Percentiles rank a stretch among this genome's conserved stretches.
phyloP scores from a whole-genome alignment of 2,888 invertebrate genomes.

The Acrobasis consociella region DNA sequence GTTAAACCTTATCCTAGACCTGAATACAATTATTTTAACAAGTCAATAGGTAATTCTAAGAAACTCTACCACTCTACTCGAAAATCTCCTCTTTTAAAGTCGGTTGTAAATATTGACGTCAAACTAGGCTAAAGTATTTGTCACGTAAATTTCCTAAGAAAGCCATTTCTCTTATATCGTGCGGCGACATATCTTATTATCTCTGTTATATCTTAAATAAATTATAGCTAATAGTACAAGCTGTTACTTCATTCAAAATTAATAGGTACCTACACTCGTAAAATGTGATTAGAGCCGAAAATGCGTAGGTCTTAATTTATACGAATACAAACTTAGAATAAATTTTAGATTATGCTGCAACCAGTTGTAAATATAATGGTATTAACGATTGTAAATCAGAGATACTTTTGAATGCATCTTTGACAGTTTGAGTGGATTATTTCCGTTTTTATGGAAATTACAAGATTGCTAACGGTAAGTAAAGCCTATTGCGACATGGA shows the following conservation, averaged over 20 bases:
- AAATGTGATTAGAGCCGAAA: conserved; percentile 6
- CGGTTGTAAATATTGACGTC: no score
- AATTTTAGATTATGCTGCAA: conserved; percentile 7
- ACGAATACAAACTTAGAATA: conserved; percentile 2
- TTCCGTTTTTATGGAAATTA: conserved; percentile 13
- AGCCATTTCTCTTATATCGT: neutral
- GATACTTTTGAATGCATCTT: conserved; percentile 3
- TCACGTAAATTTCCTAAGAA: neutral
- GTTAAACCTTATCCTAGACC: no score
- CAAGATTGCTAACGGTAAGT: neutral
- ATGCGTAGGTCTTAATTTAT: conserved; percentile 1
- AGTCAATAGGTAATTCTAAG: no score
- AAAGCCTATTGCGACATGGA: neutral
- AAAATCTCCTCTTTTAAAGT: no score
- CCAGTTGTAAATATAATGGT: neutral
- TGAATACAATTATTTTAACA: no score
- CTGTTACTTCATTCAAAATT: neutral
- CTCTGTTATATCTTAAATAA: neutral
- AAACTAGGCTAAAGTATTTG: no score
- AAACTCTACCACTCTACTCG: no score
- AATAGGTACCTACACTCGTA: conserved; percentile 3
- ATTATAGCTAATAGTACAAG: conserved; percentile 4
- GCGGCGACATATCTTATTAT: neutral
- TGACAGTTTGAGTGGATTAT: conserved; percentile 16
- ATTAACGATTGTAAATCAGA: conserved; percentile 7